Conservation (phyloP, 2,797 vertebrate genomes). For the Balearica regulorum region DNA sequence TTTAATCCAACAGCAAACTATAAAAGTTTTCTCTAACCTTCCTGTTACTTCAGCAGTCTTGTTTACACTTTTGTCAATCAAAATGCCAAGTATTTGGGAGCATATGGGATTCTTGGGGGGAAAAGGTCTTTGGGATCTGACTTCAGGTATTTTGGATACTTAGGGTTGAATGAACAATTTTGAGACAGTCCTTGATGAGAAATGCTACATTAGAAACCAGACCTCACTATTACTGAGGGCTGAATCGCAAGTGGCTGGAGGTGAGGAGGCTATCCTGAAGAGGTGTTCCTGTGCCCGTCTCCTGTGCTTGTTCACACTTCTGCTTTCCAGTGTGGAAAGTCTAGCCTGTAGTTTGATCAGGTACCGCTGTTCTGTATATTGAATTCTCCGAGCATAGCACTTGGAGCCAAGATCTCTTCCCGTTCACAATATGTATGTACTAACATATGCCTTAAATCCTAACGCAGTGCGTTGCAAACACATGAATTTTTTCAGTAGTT, state of each 20-base stretch:
- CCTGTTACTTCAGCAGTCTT: not conserved
- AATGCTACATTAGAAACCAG: not conserved
- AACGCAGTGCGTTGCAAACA: not conserved
- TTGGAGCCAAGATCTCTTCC: not conserved
- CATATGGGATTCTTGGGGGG: not conserved
- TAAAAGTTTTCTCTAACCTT: not conserved
- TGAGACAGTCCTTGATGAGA: not conserved
- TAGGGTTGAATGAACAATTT: not conserved
- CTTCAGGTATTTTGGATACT: not conserved
- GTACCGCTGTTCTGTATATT: not conserved
- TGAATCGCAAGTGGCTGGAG: not conserved
- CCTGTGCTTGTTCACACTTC: not conserved
- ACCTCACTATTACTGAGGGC: not conserved
- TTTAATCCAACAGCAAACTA: not conserved
- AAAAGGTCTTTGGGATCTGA: not conserved
- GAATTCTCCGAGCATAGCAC: not conserved
- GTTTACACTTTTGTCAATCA: not conserved
- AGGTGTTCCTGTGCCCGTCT: not conserved
- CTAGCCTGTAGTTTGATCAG: not conserved
- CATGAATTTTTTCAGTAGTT: not conserved
- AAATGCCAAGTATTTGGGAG: not conserved
- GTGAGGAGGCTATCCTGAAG: not conserved
- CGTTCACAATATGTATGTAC: rapidly evolving
- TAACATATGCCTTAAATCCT: not conserved
- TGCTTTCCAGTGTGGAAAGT: not conserved